Evolutionary conservation across 1,140 invertebrate genomes (phyloP), one percentile per base, ranked within the genome.

Genomic region (Tetramorium parvispinum): DNA sequence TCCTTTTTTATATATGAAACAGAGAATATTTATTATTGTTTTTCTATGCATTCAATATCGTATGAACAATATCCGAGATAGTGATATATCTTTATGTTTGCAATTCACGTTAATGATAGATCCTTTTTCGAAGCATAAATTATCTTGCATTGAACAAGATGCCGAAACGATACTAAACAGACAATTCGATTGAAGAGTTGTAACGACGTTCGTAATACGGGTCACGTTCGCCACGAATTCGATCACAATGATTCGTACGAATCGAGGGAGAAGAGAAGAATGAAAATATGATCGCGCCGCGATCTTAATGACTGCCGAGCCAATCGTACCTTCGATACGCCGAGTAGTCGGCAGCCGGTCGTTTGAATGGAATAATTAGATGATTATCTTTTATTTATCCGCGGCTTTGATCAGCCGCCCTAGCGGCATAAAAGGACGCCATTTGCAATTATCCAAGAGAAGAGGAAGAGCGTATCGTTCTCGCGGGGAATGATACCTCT

Each of bases 361-460:
- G 81, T 86, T 90, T 93, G 92, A 94, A 94, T 92, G 90, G 92
- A 92, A 93, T 94, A 94, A 94, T 94, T 94, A 93, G 91, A 93
- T 92, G 92, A 94, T 93, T 93, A 93, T 89, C 91, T 93, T 91
- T 93, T 92, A 94, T 94, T 94, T 94, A 93, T 93, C 91, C 71
- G 89, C 89, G 90, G 91, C 93, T 94, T 94, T 94, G 93, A 94
- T 94, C 91, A 92, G 83, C 88, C 93, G 91, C 87, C 89, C 87
- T 78, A 85, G 43, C 46, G 37, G 81, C 57, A 92, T 93, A 92
- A 93, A 93, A 91, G 91, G 90, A 93, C 90, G 93, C 91, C 90
- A 94, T 94, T 95, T 93, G 93, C 92, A 93, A 94, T 95, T 95
- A 95, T 94, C 93, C 90, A 91, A 85, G 88, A 90, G 91, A 88